phyloP scores from a whole-genome alignment of 2,797 vertebrate species.

The Limosa lapponica region DNA sequence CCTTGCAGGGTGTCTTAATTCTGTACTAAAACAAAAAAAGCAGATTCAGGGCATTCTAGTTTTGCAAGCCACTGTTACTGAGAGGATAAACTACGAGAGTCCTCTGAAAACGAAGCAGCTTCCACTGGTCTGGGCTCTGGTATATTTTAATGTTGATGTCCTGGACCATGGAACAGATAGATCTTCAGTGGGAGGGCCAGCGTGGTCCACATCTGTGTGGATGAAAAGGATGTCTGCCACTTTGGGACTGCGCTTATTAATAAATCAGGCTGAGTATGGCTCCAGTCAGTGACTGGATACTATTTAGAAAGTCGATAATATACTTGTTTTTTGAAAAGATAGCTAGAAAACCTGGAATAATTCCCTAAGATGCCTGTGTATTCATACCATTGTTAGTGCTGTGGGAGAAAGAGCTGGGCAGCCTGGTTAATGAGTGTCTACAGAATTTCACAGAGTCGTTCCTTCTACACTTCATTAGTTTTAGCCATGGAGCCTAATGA shows the following conservation, averaged over 20 bases:
- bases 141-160: fast-evolving
- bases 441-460: neutral
- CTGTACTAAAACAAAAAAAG: neutral
- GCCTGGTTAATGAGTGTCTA: neutral
- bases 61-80: neutral
- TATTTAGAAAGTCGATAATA: neutral
- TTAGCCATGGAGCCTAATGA: neutral
- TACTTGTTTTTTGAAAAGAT: neutral
- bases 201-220: neutral
- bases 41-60: neutral
- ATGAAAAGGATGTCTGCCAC: neutral
- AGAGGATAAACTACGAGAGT: fast-evolving
- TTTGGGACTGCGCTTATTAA: neutral
- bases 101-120: neutral
- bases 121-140: neutral
- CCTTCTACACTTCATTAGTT: neutral
- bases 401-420: neutral
- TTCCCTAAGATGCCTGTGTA: neutral
- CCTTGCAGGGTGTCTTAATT: neutral
- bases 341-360: neutral
- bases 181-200: neutral
- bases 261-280: neutral
- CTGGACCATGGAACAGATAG: neutral
- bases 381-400: neutral
- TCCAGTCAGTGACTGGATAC: neutral